Percentiles rank a stretch among this genome's conserved stretches.
These are phyloP conservation scores for Asobara japonica DNA, from an alignment of 1,140 invertebrate species.

Conservation along the genomic window DNA sequence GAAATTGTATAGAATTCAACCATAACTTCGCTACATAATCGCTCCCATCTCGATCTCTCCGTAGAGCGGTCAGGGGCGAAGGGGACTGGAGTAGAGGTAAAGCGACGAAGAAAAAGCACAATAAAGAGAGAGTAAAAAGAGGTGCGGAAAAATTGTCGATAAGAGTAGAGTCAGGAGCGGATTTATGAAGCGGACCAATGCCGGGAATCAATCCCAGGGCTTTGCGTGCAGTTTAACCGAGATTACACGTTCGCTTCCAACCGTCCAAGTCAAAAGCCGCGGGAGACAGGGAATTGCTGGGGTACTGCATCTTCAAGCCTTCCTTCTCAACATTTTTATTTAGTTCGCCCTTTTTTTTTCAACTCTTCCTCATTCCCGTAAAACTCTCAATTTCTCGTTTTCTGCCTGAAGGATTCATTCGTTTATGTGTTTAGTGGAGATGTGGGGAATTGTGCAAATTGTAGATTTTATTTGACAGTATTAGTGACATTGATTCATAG, in stretches of 20 bases:
- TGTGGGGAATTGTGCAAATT: not conserved
- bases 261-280: slow-evolving; percentile 20
- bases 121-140: slow-evolving; percentile 14
- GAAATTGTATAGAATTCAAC: not conserved
- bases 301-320: slow-evolving; percentile 24
- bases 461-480: not conserved
- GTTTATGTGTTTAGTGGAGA: not conserved
- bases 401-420: slow-evolving; percentile 7
- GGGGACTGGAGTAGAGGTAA: too few relatives aligned
- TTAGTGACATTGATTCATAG: not conserved
- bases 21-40: slow-evolving; percentile 2
- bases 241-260: slow-evolving; percentile 35
- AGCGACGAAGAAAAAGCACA: not conserved
- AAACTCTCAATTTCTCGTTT: slow-evolving; percentile 15
- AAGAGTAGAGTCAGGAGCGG: slow-evolving; percentile 33
- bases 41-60: not conserved
- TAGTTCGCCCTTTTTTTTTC: slow-evolving; percentile 12
- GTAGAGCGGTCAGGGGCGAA: not conserved
- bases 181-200: slow-evolving; percentile 39
- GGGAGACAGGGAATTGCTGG: slow-evolving; percentile 32
- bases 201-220: slow-evolving; percentile 37
- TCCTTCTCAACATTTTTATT: slow-evolving; percentile 24
- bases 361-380: not conserved
- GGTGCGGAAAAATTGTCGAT: slow-evolving; percentile 23
- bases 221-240: slow-evolving; percentile 34